Evolutionary conservation across 1,140 invertebrate genomes (phyloP).

Genomic region (Drosophila jambulina): DNA sequence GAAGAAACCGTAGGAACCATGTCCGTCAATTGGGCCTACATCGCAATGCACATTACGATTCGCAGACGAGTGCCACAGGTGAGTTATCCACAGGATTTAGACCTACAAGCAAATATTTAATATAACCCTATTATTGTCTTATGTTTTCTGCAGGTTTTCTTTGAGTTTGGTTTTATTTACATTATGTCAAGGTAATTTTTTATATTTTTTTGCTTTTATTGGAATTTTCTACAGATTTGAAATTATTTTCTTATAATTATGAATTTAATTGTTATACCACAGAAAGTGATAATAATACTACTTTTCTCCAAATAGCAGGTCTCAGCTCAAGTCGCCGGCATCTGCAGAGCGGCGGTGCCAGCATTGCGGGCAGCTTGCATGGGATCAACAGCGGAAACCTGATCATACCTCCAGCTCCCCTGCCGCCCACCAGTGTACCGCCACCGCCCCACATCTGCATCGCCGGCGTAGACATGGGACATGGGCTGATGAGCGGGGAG

Average conservation of each 20-base stretch:
- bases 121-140: neutral
- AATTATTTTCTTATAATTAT: neutral
- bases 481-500: slow-evolving; percentile 70
- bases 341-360: slow-evolving; percentile 82
- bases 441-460: slow-evolving; percentile 84
- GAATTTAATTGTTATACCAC: too few relatives aligned
- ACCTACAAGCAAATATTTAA: neutral
- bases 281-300: too few relatives aligned
- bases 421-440: slow-evolving; percentile 82
- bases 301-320: slow-evolving; percentile 48
- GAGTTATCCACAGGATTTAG: neutral
- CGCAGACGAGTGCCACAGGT: slow-evolving; percentile 85
- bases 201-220: neutral
- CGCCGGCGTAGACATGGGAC: slow-evolving; percentile 73
- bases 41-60: slow-evolving; percentile 84
- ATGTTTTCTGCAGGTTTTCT: slow-evolving; percentile 58
- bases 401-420: slow-evolving; percentile 82
- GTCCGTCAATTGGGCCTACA: slow-evolving; percentile 82
- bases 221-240: neutral
- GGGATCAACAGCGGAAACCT: slow-evolving; percentile 82
- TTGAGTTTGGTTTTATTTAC: slow-evolving; percentile 52
- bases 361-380: slow-evolving; percentile 84
- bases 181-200: slow-evolving; percentile 54
- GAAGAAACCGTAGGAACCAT: slow-evolving; percentile 85
- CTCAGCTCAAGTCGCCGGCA: slow-evolving; percentile 84